phyloP scores from a whole-genome alignment of 2,888 invertebrate genomes.

The Dasypogon diadema region DNA sequence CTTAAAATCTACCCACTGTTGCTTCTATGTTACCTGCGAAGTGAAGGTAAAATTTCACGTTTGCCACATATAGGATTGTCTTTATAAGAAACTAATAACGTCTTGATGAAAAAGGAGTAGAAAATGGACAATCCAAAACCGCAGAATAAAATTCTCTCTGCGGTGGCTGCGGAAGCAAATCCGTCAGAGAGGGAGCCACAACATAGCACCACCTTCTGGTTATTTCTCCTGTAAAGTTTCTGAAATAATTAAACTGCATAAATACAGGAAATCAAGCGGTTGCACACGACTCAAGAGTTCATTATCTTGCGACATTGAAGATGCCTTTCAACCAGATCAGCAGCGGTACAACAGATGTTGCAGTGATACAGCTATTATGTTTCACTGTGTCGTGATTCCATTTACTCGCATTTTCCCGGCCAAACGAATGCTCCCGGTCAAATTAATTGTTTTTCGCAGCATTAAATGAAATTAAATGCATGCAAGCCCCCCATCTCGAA shows the following conservation, averaged over 20 bases:
- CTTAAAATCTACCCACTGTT: conserved; percentile 19
- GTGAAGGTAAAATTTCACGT: conserved; percentile 36
- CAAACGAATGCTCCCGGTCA: too few species aligned
- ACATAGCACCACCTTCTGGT: background rate
- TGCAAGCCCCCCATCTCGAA: conserved; percentile 8
- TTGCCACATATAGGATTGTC: background rate
- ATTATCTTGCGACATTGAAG: conserved; percentile 41
- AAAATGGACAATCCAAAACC: conserved; percentile 17
- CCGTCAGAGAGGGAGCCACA: background rate
- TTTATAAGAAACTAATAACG: conserved; percentile 37
- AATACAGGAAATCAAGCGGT: conserved; percentile 3
- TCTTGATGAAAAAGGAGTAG: background rate
- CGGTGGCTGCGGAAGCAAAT: background rate
- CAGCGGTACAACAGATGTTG: background rate
- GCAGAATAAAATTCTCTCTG: conserved; percentile 33
- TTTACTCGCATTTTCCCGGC: conserved; percentile 8
- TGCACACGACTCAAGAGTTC: conserved; percentile 32
- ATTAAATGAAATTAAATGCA: conserved; percentile 46
- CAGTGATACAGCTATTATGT: conserved; percentile 30
- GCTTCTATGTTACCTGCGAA: background rate
- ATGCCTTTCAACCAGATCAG: conserved; percentile 8
- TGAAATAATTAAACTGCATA: conserved; percentile 9
- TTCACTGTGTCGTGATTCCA: conserved; percentile 25
- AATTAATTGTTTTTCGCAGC: conserved; percentile 5
- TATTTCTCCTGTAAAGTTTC: background rate